These are phyloP conservation scores for Mesorhabditis spiculigera DNA, from an alignment of 2,888 invertebrate species.

Conservation along the genomic window DNA sequence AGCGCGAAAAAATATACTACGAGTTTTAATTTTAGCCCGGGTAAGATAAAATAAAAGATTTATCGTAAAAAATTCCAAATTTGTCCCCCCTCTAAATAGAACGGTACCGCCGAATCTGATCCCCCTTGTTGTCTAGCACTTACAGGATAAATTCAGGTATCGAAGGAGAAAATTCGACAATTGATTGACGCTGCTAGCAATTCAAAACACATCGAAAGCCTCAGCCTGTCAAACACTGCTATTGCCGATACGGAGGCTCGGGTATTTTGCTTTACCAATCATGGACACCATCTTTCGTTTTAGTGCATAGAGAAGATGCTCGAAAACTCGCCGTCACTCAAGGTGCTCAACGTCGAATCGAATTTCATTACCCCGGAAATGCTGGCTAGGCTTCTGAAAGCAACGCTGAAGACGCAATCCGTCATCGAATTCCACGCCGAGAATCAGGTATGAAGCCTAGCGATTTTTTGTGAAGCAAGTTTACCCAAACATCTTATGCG, in stretches of 20 bases:
- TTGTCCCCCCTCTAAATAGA: no score
- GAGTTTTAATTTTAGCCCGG: no score
- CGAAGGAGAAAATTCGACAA: conserved; percentile 82
- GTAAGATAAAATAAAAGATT: no score
- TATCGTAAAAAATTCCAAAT: no score
- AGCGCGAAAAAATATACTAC: no score
- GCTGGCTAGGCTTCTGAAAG: conserved; percentile 79
- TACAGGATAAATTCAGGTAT: background rate
- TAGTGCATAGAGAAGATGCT: conserved; percentile 53
- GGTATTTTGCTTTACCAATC: conserved; percentile 55
- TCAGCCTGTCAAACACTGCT: conserved; percentile 88
- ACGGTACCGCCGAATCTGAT: no score
- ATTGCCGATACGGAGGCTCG: conserved; percentile 81
- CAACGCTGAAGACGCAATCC: conserved; percentile 79
- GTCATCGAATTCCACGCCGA: conserved; percentile 92
- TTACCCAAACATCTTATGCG: no score
- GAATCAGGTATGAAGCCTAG: conserved; percentile 75
- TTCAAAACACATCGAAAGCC: conserved; percentile 85
- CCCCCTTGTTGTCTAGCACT: background rate
- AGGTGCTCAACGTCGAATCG: conserved; percentile 72
- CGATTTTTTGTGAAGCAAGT: background rate
- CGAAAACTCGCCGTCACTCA: conserved; percentile 61
- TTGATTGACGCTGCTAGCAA: conserved; percentile 78
- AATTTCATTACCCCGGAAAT: conserved; percentile 90
- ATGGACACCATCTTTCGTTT: conserved; percentile 12